Evolutionary conservation across 2,888 invertebrate species (phyloP).

Genomic region (Ferdinandea cuprea): DNA sequence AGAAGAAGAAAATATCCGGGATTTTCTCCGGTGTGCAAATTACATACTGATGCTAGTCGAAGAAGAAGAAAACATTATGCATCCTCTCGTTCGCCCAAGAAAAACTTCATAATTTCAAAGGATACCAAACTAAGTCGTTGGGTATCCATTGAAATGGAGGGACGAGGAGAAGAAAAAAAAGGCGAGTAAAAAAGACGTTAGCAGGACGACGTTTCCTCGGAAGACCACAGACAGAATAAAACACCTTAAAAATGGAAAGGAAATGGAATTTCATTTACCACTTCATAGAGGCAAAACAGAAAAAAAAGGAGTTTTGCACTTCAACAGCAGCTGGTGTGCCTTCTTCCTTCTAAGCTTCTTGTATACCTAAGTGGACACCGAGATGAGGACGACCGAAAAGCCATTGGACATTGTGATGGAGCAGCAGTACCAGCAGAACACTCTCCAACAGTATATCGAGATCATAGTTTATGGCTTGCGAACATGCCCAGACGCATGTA

Average conservation of each 20-base stretch:
- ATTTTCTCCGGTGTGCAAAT: constrained; percentile 33
- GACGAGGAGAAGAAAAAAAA: not conserved
- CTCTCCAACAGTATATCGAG: constrained; percentile 26
- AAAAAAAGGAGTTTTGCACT: constrained; percentile 40
- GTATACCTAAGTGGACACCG: constrained; percentile 31
- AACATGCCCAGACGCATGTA: constrained; percentile 72
- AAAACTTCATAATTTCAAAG: constrained; percentile 46
- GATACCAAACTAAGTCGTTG: not conserved
- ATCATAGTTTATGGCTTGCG: constrained; percentile 72
- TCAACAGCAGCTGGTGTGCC: constrained; percentile 49
- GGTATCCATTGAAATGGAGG: no score
- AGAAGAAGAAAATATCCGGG: constrained; percentile 13
- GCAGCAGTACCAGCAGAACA: constrained; percentile 17
- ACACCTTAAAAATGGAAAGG: constrained; percentile 62
- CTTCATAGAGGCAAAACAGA: constrained; percentile 48
- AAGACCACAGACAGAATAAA: constrained; percentile 22
- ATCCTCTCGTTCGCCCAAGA: constrained; percentile 23
- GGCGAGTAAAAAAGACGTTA: constrained; percentile 26
- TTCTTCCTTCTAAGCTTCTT: constrained; percentile 12
- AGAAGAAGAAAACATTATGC: constrained; percentile 51
- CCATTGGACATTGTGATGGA: constrained; percentile 53
- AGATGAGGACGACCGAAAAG: constrained; percentile 40
- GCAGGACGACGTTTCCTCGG: not conserved
- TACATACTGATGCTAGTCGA: constrained; percentile 59
- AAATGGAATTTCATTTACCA: constrained; percentile 74